Evolutionary conservation across 1,140 invertebrate genomes (phyloP).

Genomic region (Solenopsis fugax): DNA sequence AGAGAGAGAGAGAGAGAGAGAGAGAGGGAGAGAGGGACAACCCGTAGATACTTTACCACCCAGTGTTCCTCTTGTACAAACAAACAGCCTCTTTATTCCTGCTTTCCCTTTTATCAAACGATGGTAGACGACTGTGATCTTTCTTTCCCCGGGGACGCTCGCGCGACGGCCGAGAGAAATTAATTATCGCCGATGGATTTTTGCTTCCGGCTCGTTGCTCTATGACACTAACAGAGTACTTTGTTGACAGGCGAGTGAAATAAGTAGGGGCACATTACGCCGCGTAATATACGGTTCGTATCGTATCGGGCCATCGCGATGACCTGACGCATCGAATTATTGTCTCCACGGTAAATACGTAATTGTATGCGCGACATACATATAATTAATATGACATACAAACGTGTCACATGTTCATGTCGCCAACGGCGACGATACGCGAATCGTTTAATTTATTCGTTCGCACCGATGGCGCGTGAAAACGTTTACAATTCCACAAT

Average conservation of each 20-base stretch:
- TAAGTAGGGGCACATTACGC: conserved; percentile 13
- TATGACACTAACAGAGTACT: conserved; percentile 37
- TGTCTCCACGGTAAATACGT: conserved; percentile 24
- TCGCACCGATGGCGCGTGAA: conserved; percentile 45
- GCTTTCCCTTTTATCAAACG: not conserved
- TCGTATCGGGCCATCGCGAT: not conserved
- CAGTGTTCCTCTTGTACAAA: conserved; percentile 50
- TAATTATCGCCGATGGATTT: conserved; percentile 52
- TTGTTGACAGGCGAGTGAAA: conserved; percentile 32
- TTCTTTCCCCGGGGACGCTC: conserved; percentile 7
- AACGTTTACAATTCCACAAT: conserved; percentile 33
- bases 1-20: conserved; percentile 17
- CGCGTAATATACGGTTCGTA: not conserved
- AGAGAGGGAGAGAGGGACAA: not conserved
- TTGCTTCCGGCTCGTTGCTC: conserved; percentile 21
- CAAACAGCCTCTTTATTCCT: conserved; percentile 61
- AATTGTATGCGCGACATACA: not conserved
- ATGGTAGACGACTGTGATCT: conserved; percentile 20
- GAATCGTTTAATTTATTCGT: conserved; percentile 52
- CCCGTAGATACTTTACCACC: conserved; percentile 53
- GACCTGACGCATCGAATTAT: conserved; percentile 30
- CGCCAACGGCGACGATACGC: not conserved
- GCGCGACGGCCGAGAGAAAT: conserved; percentile 12
- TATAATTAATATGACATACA: conserved; percentile 32
- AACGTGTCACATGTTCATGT: not conserved